Base-by-base conservation (phyloP, 2,797 vertebrate species). In the Eutrigla gurnardus region DNA sequence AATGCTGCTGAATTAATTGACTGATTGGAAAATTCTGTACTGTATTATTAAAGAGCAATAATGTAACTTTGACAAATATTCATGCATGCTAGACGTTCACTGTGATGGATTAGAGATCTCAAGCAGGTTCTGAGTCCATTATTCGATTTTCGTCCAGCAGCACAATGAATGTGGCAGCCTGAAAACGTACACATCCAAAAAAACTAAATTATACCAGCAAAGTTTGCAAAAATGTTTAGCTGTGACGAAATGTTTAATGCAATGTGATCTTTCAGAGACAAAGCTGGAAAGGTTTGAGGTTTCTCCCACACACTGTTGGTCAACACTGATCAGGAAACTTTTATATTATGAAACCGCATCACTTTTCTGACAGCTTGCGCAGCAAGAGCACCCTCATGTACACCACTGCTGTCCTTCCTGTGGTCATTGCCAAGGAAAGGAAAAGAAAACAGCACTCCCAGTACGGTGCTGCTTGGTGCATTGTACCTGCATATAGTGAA, bases 301-400 rank as follows among this genome's bases (percentile, higher is more conserved):
- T 53, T 12, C 63, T 40, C 73, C 69, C 66, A 77, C 72, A 43
- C 18, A 15, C 43, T 62, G 60, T 39, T 39, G 55, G 68, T 80
- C 68, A 78, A 50, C 42, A 50, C 58, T 9, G 63, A 25, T 66
- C 67, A 69, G 65, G 45, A 62, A 62, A 64, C 35, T 49, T 70
- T 47, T 11, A 47, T 3, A 32, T 65, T 55, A 55, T 17, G 42
- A 73, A 59, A 75, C 36, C 54, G 6, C 57, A 40, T 57, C 50
- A 33, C 6, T 59, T 13, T 59, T 57, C 42, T 33, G 36, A 55
- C 73, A 46, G 47, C 46, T 49, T 50, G 43, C 18, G 3, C 60
- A 42, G 59, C 36, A 42, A 61, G 7, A 79, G 39, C 62, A 50
- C 33, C 65, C 45, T 68, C 47, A 49, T 68, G 25, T 17, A 17